Percentiles rank a stretch among this genome's conserved stretches.
These are phyloP conservation scores for Megalopta genalis DNA, from an alignment of 1,140 invertebrate genomes.

Conservation along the genomic window DNA sequence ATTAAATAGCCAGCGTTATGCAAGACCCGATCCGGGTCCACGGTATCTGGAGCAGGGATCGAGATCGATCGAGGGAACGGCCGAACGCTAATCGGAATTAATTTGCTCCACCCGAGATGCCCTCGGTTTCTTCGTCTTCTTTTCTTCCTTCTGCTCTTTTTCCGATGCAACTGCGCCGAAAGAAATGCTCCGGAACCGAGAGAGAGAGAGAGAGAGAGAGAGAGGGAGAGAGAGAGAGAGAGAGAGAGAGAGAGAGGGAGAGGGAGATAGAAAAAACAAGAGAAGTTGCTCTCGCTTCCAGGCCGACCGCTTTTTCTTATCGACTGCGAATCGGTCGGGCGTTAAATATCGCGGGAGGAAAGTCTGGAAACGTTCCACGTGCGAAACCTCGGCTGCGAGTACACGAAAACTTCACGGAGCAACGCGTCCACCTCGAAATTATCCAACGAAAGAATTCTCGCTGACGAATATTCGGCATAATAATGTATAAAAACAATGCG, in stretches of 20 bases:
- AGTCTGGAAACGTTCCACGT: not conserved
- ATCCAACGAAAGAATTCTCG: too few relatives aligned
- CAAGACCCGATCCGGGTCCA: constrained; percentile 28
- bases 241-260: not conserved
- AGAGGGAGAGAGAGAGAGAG: too few relatives aligned
- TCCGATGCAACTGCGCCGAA: not conserved
- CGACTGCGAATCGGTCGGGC: not conserved
- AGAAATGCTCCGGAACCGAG: too few relatives aligned
- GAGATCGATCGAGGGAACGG: constrained; percentile 52
- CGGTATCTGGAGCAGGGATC: constrained; percentile 61
- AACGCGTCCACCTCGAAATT: too few relatives aligned
- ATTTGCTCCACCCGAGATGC: constrained; percentile 20
- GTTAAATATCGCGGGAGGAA: not conserved
- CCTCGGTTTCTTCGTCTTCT: not conserved
- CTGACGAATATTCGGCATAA: too few relatives aligned
- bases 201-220: not conserved
- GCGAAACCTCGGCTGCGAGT: not conserved
- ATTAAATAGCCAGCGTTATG: constrained; percentile 64
- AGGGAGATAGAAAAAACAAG: not conserved
- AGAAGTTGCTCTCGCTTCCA: not conserved
- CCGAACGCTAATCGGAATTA: constrained; percentile 46
- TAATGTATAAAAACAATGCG: too few relatives aligned
- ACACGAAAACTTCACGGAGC: too few relatives aligned
- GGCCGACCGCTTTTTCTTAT: not conserved
- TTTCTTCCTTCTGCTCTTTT: constrained; percentile 12